These are phyloP conservation scores for Troides helena DNA, from an alignment of 2,888 invertebrate genomes.

Conservation along the genomic window DNA sequence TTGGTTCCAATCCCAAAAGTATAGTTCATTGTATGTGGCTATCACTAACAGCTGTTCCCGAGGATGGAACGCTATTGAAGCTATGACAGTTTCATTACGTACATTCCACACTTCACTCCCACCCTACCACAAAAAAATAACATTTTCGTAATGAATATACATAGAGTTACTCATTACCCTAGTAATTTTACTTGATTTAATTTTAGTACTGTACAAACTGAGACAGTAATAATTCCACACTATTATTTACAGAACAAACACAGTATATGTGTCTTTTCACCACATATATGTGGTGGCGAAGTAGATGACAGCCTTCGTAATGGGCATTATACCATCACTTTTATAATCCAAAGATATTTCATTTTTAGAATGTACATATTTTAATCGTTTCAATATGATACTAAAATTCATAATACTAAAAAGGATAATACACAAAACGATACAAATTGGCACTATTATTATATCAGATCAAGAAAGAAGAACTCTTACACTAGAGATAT, in stretches of 20 bases:
- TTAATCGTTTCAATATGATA: too few relatives aligned
- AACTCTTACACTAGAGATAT: slow-evolving; percentile 74
- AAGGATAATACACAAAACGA: background rate
- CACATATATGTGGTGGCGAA: too few relatives aligned
- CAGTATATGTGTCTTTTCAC: too few relatives aligned
- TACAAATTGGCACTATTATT: background rate
- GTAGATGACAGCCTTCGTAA: too few relatives aligned
- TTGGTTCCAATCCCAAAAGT: slow-evolving; percentile 94
- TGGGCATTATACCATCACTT: too few relatives aligned
- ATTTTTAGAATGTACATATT: too few relatives aligned
- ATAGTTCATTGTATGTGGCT: slow-evolving; percentile 90
- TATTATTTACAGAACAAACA: too few relatives aligned
- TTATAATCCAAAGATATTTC: too few relatives aligned
- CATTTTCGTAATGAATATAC: background rate
- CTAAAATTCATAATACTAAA: background rate
- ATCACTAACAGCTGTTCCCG: slow-evolving; percentile 90
- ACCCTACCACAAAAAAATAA: slow-evolving; percentile 79
- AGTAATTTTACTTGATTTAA: too few relatives aligned
- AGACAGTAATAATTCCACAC: too few relatives aligned
- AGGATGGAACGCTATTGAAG: slow-evolving; percentile 93
- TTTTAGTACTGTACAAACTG: too few relatives aligned
- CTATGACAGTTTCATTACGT: slow-evolving; percentile 86
- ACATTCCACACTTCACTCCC: slow-evolving; percentile 92
- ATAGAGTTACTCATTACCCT: too few relatives aligned
- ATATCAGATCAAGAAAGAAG: background rate